Conservation (phyloP, 2,113 vertebrate genomes). For the Garra rufa region DNA sequence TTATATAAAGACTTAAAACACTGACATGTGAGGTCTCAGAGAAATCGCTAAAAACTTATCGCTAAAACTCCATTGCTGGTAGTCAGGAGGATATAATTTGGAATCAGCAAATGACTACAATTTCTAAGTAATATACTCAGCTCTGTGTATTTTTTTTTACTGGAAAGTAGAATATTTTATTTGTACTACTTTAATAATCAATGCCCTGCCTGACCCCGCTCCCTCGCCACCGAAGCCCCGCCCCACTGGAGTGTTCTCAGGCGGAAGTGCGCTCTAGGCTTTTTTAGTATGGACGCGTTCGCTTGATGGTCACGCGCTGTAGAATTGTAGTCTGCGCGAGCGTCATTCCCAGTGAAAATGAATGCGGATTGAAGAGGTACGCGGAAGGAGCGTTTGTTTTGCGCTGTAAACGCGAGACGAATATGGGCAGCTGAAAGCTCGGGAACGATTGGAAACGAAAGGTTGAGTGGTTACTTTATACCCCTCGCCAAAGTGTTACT, state of each 20-base stretch:
- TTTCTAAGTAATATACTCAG: no score
- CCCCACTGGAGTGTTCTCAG: constrained; percentile 68
- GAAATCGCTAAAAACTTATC: no score
- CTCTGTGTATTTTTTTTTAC: no score
- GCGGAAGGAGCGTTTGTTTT: constrained; percentile 15
- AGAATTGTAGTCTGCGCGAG: constrained; percentile 60
- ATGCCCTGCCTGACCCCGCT: constrained; percentile 33
- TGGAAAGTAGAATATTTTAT: no score
- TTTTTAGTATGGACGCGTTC: constrained; percentile 79
- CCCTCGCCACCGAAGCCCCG: constrained; percentile 62
- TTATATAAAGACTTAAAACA: no score
- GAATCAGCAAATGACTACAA: no score
- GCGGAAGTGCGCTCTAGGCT: constrained; percentile 81
- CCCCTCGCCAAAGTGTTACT: neutral
- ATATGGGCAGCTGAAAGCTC: constrained; percentile 36
- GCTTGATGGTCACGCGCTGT: constrained; percentile 64
- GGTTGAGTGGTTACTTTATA: constrained; percentile 6
- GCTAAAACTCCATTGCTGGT: no score
- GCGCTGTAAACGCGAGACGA: constrained; percentile 10
- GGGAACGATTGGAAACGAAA: constrained; percentile 24
- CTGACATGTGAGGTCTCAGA: no score
- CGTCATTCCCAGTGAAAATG: constrained; percentile 33
- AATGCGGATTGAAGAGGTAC: constrained; percentile 1
- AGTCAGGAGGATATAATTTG: no score
- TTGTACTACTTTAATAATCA: neutral